phyloP scores from a whole-genome alignment of 2,113 vertebrate genomes.

The Euleptes europaea region DNA sequence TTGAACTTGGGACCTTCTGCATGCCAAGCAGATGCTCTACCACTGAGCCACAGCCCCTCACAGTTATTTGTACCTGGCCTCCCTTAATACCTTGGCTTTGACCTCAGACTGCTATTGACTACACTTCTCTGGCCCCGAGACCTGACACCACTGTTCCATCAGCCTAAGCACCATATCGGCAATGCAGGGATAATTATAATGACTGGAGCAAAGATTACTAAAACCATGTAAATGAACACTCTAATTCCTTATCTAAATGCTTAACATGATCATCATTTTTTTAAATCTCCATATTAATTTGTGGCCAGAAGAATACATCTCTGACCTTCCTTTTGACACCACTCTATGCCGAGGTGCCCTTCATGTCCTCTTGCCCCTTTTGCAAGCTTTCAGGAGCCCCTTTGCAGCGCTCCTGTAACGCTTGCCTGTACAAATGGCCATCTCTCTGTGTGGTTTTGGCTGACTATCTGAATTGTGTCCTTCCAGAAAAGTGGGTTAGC shows the following conservation, averaged over 20 bases:
- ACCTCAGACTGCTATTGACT: too few relatives aligned
- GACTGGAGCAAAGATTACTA: not conserved
- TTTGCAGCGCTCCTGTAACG: not conserved
- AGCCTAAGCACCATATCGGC: too few relatives aligned
- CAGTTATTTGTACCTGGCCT: too few relatives aligned
- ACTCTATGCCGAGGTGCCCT: not conserved
- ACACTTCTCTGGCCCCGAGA: too few relatives aligned
- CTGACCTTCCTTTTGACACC: not conserved
- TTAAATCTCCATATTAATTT: not conserved
- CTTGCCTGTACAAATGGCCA: not conserved
- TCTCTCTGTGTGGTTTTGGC: slow-evolving; percentile 4
- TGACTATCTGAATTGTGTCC: slow-evolving; percentile 35
- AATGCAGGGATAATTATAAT: not conserved
- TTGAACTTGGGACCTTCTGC: too few relatives aligned
- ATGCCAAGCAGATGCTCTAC: too few relatives aligned
- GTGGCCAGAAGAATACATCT: not conserved
- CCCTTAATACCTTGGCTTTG: too few relatives aligned
- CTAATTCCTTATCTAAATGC: not conserved
- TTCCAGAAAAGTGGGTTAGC: slow-evolving; percentile 44
- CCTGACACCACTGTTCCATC: not conserved
- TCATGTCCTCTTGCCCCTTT: not conserved
- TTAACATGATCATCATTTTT: not conserved
- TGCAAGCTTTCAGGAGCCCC: not conserved
- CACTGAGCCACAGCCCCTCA: too few relatives aligned
- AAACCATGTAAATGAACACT: not conserved